phyloP scores from a whole-genome alignment of 2,888 invertebrate genomes.

The Luffia ferchaultella region DNA sequence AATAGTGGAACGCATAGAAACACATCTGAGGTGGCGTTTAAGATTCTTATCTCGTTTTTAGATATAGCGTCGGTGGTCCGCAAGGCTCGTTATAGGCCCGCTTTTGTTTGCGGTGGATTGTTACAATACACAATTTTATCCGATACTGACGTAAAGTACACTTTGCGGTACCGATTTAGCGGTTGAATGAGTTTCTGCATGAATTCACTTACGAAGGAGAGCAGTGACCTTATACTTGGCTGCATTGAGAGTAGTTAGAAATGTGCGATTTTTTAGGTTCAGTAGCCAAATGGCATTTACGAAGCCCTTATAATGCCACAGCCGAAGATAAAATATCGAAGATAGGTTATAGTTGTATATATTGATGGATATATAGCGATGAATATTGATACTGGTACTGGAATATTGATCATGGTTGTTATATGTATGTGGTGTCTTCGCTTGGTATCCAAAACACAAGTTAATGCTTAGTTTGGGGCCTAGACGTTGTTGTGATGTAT shows the following conservation, averaged over 20 bases:
- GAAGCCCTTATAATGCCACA: no score
- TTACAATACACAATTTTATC: constrained; percentile 27
- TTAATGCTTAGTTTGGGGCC: no score
- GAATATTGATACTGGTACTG: no score
- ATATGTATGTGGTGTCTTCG: no score
- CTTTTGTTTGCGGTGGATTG: constrained; percentile 11
- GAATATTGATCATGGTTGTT: no score
- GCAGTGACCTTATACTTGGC: constrained; percentile 27
- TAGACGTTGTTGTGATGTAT: no score
- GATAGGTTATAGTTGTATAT: no score
- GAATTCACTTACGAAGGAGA: constrained; percentile 30
- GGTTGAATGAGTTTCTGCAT: constrained; percentile 44
- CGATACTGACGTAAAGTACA: constrained; percentile 21
- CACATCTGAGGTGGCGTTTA: constrained; percentile 19
- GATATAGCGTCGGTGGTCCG: constrained; percentile 18
- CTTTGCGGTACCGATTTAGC: constrained; percentile 44
- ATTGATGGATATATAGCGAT: no score
- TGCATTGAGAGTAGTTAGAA: constrained; percentile 20
- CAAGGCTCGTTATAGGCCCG: constrained; percentile 18
- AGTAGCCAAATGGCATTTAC: no score
- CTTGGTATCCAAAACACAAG: no score
- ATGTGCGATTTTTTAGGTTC: constrained; percentile 1
- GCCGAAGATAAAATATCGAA: no score
- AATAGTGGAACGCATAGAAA: constrained; percentile 1
- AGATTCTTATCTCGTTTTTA: constrained; percentile 23